Evolutionary conservation across 2,888 invertebrate genomes (phyloP).

Genomic region (Cephonodes hylas): DNA sequence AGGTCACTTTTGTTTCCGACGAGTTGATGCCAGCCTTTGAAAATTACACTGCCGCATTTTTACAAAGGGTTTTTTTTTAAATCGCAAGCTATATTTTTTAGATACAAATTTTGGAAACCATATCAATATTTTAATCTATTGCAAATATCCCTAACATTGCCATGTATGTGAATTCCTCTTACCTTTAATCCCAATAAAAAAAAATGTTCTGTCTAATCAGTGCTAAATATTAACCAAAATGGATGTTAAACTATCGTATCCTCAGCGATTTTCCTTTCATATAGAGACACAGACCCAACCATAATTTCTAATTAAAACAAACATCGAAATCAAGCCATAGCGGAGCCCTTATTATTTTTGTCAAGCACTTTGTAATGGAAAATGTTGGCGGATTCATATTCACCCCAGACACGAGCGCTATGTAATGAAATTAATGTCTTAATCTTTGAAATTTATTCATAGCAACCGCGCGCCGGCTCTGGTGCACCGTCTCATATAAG

Average conservation of each 20-base stretch:
- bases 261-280: too few relatives aligned
- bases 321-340: neutral
- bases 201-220: too few relatives aligned
- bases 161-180: too few relatives aligned
- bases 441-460: constrained; percentile 61
- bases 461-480: constrained; percentile 31
- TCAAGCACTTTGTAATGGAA: neutral
- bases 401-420: constrained; percentile 26
- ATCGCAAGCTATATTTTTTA: too few relatives aligned
- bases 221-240: too few relatives aligned
- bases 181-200: too few relatives aligned
- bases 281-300: neutral
- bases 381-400: constrained; percentile 25
- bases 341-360: neutral
- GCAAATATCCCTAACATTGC: too few relatives aligned
- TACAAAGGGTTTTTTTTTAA: too few relatives aligned
- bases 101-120: too few relatives aligned
- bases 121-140: too few relatives aligned
- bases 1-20: neutral
- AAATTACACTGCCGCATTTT: too few relatives aligned
- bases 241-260: too few relatives aligned
- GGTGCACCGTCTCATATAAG: neutral
- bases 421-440: constrained; percentile 55
- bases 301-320: neutral
- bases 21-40: neutral